Conservation (phyloP, 1,140 invertebrate species). For the Trachelipus rathkii region DNA sequence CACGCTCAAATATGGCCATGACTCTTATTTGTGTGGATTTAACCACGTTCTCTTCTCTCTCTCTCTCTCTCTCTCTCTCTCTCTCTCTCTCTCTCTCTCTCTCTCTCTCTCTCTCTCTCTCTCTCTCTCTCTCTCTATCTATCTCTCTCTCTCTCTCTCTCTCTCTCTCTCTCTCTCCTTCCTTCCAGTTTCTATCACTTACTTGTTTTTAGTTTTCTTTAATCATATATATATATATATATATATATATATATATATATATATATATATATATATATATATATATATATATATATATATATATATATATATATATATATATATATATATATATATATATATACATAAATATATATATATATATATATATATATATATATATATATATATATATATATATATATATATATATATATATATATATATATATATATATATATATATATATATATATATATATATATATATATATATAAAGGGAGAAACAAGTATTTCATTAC, state of each 20-base stretch:
- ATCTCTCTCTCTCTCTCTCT: not conserved
- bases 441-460: not conserved
- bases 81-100: not conserved
- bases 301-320: not conserved
- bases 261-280: not conserved
- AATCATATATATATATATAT: not conserved
- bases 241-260: not conserved
- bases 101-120: constrained; percentile 1
- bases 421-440: not conserved
- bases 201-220: no score
- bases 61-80: constrained; percentile 13
- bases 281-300: not conserved
- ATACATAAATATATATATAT: not conserved
- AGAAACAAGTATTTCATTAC: no score
- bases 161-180: not conserved
- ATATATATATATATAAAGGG: not conserved
- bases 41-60: constrained; percentile 3
- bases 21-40: not conserved
- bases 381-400: not conserved
- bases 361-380: not conserved
- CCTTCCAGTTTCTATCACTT: no score
- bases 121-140: constrained; percentile 8
- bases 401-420: not conserved
- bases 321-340: not conserved
- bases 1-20: no score